phyloP scores from a whole-genome alignment of 2,113 vertebrate genomes.

The Capra hircus region DNA sequence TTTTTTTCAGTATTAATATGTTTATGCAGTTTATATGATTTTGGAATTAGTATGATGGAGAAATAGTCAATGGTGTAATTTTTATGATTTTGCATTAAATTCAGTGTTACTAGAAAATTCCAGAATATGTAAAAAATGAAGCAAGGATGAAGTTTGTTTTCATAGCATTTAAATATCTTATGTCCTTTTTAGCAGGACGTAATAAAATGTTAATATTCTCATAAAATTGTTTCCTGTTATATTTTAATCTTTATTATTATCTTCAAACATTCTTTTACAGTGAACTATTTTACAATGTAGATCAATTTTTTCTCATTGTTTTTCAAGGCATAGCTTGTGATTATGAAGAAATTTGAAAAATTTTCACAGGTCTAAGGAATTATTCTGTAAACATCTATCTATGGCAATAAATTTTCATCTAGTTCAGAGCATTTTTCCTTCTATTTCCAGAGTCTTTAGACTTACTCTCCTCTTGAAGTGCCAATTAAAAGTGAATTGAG shows the following conservation, averaged over 20 bases:
- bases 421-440: background rate
- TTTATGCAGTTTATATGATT: background rate
- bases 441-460: background rate
- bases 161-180: conserved; percentile 2
- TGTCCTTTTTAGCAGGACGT: background rate
- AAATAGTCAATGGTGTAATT: background rate
- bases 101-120: background rate
- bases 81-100: background rate
- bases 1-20: background rate
- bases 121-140: background rate
- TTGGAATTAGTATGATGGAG: background rate
- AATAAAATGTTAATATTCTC: background rate
- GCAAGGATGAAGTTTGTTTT: background rate
- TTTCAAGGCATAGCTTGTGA: background rate
- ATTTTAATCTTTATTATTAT: background rate
- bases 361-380: background rate
- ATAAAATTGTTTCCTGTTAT: background rate
- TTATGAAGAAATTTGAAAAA: background rate
- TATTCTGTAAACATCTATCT: background rate
- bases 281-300: background rate
- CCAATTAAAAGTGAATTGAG: background rate
- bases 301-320: background rate
- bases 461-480: background rate
- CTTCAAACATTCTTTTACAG: background rate
- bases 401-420: background rate